Percentiles rank a stretch among this genome's conserved stretches.
Conservation (phyloP, 2,888 invertebrate species). For the Nycteola revayana region DNA sequence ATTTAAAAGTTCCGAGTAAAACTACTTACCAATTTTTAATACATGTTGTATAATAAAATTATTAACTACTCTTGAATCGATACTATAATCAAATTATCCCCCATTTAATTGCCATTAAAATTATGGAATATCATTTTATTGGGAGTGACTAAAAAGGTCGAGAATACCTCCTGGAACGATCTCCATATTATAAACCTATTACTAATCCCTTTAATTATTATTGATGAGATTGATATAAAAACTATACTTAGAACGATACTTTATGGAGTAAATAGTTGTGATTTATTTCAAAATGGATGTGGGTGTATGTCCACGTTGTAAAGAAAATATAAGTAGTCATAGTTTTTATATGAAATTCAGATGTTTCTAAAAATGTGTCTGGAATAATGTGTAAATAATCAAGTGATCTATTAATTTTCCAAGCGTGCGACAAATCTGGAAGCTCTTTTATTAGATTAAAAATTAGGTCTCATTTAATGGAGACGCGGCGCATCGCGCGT, state of each 20-base stretch:
- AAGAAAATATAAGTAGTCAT: slow-evolving; percentile 1
- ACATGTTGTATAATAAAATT: too few species aligned
- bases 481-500: too few species aligned
- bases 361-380: slow-evolving; percentile 19
- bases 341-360: slow-evolving; percentile 50
- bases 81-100: too few species aligned
- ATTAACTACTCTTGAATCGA: too few species aligned
- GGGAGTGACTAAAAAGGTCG: slow-evolving; percentile 47
- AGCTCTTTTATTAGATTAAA: slow-evolving; percentile 42
- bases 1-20: too few species aligned
- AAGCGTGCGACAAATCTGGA: slow-evolving; percentile 59
- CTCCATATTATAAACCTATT: slow-evolving; percentile 9
- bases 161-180: slow-evolving; percentile 64
- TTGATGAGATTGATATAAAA: slow-evolving; percentile 51
- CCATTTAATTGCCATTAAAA: too few species aligned
- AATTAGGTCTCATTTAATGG: background rate
- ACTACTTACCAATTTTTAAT: too few species aligned
- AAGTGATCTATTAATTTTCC: slow-evolving; percentile 52
- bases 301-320: too few species aligned
- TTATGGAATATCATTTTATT: slow-evolving; percentile 7
- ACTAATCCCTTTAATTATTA: background rate
- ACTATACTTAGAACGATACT: slow-evolving; percentile 9
- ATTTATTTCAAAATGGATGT: too few species aligned
- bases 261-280: background rate
- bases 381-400: slow-evolving; percentile 37